Evolutionary conservation across 1,140 invertebrate species (phyloP).

Genomic region (Lepidostoma basale): DNA sequence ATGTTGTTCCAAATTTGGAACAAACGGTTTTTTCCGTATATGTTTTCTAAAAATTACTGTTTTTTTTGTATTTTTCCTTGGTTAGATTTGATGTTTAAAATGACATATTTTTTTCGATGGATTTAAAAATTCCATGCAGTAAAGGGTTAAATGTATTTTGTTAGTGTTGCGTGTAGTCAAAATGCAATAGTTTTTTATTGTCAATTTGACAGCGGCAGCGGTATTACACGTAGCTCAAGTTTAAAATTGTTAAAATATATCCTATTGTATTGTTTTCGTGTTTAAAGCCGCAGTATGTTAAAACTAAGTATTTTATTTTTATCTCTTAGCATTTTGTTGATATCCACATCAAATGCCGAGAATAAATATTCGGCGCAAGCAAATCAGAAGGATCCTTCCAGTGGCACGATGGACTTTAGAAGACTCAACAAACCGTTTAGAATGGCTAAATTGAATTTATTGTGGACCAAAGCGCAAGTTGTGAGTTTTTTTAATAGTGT

Average conservation of each 20-base stretch:
- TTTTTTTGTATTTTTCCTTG: too few relatives aligned
- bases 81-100: too few relatives aligned
- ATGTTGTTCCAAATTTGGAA: too few relatives aligned
- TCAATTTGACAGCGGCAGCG: slow-evolving; percentile 18
- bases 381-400: slow-evolving; percentile 59
- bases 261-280: background rate
- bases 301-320: background rate
- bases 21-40: too few relatives aligned
- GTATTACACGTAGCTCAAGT: slow-evolving; percentile 11
- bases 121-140: too few relatives aligned
- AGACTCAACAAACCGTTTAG: slow-evolving; percentile 77
- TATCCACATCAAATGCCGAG: slow-evolving; percentile 44
- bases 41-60: too few relatives aligned
- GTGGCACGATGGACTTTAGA: slow-evolving; percentile 60
- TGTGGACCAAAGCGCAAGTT: slow-evolving; percentile 84
- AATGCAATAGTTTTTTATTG: too few relatives aligned
- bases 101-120: too few relatives aligned
- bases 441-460: slow-evolving; percentile 82
- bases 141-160: too few relatives aligned
- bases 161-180: too few relatives aligned
- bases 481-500: too few relatives aligned
- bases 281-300: too few relatives aligned
- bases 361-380: slow-evolving; percentile 67
- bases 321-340: background rate
- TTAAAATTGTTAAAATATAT: background rate